Evolutionary conservation across 1,140 invertebrate species (phyloP), one percentile per base, ranked within the genome.

Genomic region (Calycopis cecrops): DNA sequence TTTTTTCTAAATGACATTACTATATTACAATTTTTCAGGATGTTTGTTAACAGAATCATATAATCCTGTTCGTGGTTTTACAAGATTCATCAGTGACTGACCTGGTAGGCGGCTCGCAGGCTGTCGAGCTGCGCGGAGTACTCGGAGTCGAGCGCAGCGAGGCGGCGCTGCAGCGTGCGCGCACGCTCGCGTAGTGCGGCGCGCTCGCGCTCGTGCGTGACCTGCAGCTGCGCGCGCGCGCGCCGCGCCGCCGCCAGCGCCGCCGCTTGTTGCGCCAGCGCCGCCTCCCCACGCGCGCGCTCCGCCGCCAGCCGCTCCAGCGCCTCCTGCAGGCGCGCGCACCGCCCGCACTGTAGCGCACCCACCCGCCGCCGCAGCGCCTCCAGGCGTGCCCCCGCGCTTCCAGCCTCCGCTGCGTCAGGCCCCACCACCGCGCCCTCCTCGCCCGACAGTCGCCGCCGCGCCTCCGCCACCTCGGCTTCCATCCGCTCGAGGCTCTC

Each of bases 51-150:
- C n/a, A n/a, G n/a, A n/a, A n/a, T n/a, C n/a, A n/a, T n/a, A n/a
- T n/a, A n/a, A n/a, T n/a, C n/a, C n/a, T n/a, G n/a, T n/a, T n/a
- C n/a, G n/a, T n/a, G n/a, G n/a, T n/a, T n/a, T n/a, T n/a, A n/a
- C n/a, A n/a, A n/a, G n/a, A n/a, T n/a, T n/a, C n/a, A n/a, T n/a
- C n/a, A 28, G 21, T 54, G n/a, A 52, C 54, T 37, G 67, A 89
- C 91, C 81, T 88, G 90, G 81, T 94, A 95, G 8, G 92, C 92
- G 4, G 92, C 90, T 4, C 92, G 85, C 34, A 95, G 73, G 62
- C 92, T 92, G 63, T 94, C 93, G 35, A 94, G 89, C 73, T 95
- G 93, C 58, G 92, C 93, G 3, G 92, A 90, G 76, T 95, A 94
- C 75, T 95, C 94, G 1, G 92, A 91, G 71, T 94, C 93, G 58